Base-by-base conservation (phyloP, 2,888 invertebrate genomes). In the Neocrepidodera transversa region DNA sequence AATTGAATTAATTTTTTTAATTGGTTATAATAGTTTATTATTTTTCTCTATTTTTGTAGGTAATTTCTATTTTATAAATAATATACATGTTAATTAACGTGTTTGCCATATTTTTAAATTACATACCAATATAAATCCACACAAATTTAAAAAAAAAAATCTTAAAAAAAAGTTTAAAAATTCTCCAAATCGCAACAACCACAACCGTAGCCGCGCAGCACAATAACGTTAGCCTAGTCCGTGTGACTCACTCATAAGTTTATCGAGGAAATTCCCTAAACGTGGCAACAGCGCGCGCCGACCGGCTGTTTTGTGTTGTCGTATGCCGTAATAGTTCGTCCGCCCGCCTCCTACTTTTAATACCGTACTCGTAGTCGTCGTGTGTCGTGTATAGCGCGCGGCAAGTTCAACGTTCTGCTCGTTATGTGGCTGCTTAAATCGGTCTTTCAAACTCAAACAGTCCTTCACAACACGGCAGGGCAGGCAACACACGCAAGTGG, bases 351-450 rank as follows among this genome's bases (percentile, higher is more conserved):
- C n/a, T n/a, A n/a, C n/a, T 62, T 51, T 62, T 59, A 58, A 63
- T 55, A 57, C 54, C 54, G 59, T 59, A 54, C 43, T 43, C 52
- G 49, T 56, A 54, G 50, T 43, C 52, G 49, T 56, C 30, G 4
- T 28, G 35, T 36, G 52, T n/a, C n/a, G n/a, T n/a, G n/a, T n/a
- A n/a, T 35, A 43, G 60, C 36, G 60, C 63, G 66, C 65, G 63
- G 63, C 67, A 67, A 74, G 76, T 76, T 76, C 76, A 76, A 74
- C 71, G 76, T 68, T 74, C 76, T 71, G 65, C 67, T 60, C 68
- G 73, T 71, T 74, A 76, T 76, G 76, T 71, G 73, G 70, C 77
- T 71, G 73, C 70, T 74, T 72, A 68, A 74, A 74, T 67, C 72
- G 65, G 70, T 65, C 73, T 72, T 68, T 55, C 45, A 60, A 42